Base-by-base conservation (phyloP, 2,797 vertebrate genomes). In the Petrocephalus sullivani region DNA sequence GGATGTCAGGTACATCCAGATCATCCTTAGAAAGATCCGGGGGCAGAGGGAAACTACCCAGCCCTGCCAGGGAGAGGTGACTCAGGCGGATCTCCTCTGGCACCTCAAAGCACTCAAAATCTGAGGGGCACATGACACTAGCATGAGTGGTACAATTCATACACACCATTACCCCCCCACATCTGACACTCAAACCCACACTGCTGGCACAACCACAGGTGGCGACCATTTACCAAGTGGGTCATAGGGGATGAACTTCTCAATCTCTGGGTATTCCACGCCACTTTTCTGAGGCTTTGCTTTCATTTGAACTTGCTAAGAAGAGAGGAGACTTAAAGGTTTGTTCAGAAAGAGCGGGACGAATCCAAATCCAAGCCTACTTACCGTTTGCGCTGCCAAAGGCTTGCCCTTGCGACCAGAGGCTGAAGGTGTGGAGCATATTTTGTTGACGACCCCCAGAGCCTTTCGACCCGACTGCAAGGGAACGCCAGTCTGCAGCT, bases 211-310 rank as follows among this genome's bases (percentile, higher is more conserved):
- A 60, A 4, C 5, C 51, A 51, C 8, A 14, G n/a, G n/a, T 84
- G 85, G 54, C 28, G 28, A 28, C 58, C 0, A 8, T 89, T 67
- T 89, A 93, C 92, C 92, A 16, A 89, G 89, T 4, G 91, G 92
- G 57, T 91, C 56, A 83, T 90, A 93, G 0, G 91, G 90, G 41
- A 92, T 91, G 53, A 88, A 91, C 58, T 90, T 92, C 61, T 93
- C 92, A n/a, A 89, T 91, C 51, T 93, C 92, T 16, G 91, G 90
- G n/a, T 90, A 88, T 60, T 89, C 89, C 19, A 90, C 90, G n/a
- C 6, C 23, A 3, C 49, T 61, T 8, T 61, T 53, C 37, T 60
- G 81, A 33, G 71, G 37, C 82, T 41, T 88, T 12, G 60, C 10
- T 4, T 61, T 41, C 19, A 82, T 71, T 87, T 90, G 89, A 53